Percentiles rank a stretch among this genome's conserved stretches.
Evolutionary conservation across 30 jellyfish, hydroid and myxozoan species (phyloP).

Genomic region (Morbakka virulenta): DNA sequence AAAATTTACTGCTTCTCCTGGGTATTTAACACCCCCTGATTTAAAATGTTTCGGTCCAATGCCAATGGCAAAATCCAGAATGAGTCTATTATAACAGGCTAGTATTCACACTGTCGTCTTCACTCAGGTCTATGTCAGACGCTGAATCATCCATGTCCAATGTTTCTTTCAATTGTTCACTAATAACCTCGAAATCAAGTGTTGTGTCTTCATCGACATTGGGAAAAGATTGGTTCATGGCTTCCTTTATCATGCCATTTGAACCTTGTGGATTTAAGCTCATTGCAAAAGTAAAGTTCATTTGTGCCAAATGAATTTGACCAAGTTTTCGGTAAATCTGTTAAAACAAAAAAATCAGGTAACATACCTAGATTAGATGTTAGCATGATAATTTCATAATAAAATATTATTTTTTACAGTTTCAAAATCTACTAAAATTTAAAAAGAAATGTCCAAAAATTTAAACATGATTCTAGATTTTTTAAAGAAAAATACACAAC

Average conservation of each 20-base stretch:
- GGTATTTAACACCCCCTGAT: too few species aligned
- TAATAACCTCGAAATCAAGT: slow-evolving; percentile 14
- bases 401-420: not conserved
- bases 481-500: too few species aligned
- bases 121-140: slow-evolving; percentile 44
- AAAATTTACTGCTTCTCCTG: too few species aligned
- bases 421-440: not conserved
- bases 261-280: slow-evolving; percentile 93
- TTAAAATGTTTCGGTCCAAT: too few species aligned
- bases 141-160: slow-evolving; percentile 2
- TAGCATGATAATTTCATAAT: not conserved
- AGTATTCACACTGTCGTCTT: too few species aligned
- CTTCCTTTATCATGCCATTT: slow-evolving; percentile 85
- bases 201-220: slow-evolving; percentile 50
- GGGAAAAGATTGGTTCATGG: slow-evolving; percentile 58
- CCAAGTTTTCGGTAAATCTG: slow-evolving; percentile 72
- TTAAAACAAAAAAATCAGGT: not conserved
- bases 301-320: slow-evolving; percentile 75
- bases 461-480: too few species aligned
- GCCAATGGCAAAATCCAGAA: too few species aligned
- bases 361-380: not conserved
- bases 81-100: too few species aligned
- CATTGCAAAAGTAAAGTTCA: slow-evolving; percentile 92
- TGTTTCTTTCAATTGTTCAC: slow-evolving; percentile 9
- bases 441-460: not conserved